phyloP scores from a whole-genome alignment of 2,797 vertebrate genomes.

The Tragelaphus oryx region DNA sequence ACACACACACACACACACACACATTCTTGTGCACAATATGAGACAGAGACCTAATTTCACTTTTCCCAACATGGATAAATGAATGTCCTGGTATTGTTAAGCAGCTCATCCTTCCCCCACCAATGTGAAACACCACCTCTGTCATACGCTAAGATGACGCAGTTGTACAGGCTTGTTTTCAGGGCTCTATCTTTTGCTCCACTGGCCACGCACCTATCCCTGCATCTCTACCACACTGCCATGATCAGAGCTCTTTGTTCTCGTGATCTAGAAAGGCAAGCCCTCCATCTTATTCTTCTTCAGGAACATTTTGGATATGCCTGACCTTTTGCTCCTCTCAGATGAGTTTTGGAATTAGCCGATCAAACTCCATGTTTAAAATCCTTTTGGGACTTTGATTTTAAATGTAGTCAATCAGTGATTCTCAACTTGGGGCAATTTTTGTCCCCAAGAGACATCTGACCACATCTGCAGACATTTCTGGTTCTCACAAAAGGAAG shows the following conservation, averaged over 20 bases:
- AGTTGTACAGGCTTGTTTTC: neutral
- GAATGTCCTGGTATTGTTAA: neutral
- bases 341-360: neutral
- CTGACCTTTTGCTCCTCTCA: constrained; percentile 30
- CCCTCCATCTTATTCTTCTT: neutral
- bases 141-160: neutral
- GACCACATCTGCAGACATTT: neutral
- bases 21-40: neutral
- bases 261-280: neutral
- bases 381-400: constrained; percentile 2
- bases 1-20: neutral
- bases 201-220: neutral
- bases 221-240: neutral
- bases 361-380: constrained; percentile 21
- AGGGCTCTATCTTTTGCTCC: neutral
- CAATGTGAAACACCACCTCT: neutral
- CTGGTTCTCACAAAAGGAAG: constrained; percentile 5
- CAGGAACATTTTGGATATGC: neutral
- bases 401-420: constrained; percentile 22
- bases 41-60: neutral
- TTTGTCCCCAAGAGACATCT: neutral
- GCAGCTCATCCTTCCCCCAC: neutral
- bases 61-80: neutral
- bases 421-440: constrained; percentile 4
- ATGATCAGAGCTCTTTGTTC: neutral